phyloP scores from a whole-genome alignment of 2,113 vertebrate species.

The Phrynosoma blainvillii region DNA sequence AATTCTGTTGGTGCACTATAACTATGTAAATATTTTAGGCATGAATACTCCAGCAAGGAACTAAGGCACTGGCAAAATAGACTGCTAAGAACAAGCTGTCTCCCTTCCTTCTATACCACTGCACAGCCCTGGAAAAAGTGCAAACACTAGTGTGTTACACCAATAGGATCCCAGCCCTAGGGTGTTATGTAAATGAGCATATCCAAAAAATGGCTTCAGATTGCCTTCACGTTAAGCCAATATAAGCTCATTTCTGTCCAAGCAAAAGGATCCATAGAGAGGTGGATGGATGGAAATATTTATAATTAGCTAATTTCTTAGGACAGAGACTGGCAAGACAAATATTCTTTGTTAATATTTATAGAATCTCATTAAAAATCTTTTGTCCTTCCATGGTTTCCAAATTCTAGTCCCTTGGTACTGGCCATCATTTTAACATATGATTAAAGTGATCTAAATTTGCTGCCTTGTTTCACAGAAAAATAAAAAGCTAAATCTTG shows the following conservation, averaged over 20 bases:
- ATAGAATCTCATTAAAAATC: constrained; percentile 66
- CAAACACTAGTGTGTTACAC: too few species aligned
- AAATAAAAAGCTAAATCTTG: constrained; percentile 57
- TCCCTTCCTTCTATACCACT: too few species aligned
- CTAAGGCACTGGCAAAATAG: too few species aligned
- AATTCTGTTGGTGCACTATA: too few species aligned
- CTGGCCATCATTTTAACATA: constrained; percentile 68
- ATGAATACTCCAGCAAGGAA: too few species aligned
- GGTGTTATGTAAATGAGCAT: background rate
- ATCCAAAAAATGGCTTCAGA: background rate
- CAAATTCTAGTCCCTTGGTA: constrained; percentile 65
- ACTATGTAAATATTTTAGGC: too few species aligned
- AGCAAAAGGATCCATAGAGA: constrained; percentile 14
- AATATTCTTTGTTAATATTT: constrained; percentile 73
- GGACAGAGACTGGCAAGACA: constrained; percentile 67
- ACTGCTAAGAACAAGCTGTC: too few species aligned
- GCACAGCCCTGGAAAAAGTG: too few species aligned
- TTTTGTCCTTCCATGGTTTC: constrained; percentile 65
- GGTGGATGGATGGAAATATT: constrained; percentile 54
- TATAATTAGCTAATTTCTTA: constrained; percentile 55
- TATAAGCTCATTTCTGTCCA: background rate
- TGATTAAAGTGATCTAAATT: constrained; percentile 71
- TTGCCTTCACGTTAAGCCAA: background rate
- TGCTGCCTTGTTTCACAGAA: constrained; percentile 66
- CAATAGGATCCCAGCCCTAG: too few species aligned